Conservation (phyloP, 2,113 vertebrate species). For the Sander vitreus region DNA sequence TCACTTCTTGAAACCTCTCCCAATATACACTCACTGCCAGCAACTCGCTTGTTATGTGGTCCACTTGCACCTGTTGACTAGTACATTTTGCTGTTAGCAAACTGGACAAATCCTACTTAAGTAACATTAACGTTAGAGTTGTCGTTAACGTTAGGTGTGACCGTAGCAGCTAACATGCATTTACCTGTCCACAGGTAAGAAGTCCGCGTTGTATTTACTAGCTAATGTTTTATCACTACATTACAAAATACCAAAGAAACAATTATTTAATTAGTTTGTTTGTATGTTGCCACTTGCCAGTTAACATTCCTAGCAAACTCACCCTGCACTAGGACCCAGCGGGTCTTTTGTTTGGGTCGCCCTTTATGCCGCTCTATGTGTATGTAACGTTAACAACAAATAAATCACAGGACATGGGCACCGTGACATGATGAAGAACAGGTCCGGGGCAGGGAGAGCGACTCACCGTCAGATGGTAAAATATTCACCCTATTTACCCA, state of each 20-base stretch:
- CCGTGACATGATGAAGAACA: not conserved
- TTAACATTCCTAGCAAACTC: slow-evolving; percentile 29
- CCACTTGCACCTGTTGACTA: not conserved
- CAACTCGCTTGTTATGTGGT: too few relatives aligned
- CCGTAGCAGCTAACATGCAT: not conserved
- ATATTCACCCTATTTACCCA: slow-evolving; percentile 87
- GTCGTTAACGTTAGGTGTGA: not conserved
- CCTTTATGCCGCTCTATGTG: slow-evolving; percentile 61
- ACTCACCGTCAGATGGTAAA: slow-evolving; percentile 86
- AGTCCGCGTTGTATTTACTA: not conserved
- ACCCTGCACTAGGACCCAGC: slow-evolving; percentile 89
- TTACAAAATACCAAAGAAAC: not conserved
- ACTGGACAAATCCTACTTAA: slow-evolving; percentile 24
- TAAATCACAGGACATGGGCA: slow-evolving; percentile 37
- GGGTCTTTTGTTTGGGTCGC: slow-evolving; percentile 89
- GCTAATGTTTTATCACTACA: not conserved
- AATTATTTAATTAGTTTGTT: not conserved
- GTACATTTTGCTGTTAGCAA: not conserved
- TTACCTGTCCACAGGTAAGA: not conserved
- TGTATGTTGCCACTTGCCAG: slow-evolving; percentile 9
- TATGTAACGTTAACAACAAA: slow-evolving; percentile 43
- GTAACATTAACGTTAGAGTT: not conserved
- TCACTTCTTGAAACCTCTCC: too few relatives aligned
- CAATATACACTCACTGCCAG: not conserved
- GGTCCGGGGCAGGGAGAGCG: slow-evolving; percentile 13